A percentile compares a stretch with the other conserved stretches of the same genome.
phyloP scores from a whole-genome alignment of 2,888 invertebrate genomes.

The Pycnomerus fuliginosus region DNA sequence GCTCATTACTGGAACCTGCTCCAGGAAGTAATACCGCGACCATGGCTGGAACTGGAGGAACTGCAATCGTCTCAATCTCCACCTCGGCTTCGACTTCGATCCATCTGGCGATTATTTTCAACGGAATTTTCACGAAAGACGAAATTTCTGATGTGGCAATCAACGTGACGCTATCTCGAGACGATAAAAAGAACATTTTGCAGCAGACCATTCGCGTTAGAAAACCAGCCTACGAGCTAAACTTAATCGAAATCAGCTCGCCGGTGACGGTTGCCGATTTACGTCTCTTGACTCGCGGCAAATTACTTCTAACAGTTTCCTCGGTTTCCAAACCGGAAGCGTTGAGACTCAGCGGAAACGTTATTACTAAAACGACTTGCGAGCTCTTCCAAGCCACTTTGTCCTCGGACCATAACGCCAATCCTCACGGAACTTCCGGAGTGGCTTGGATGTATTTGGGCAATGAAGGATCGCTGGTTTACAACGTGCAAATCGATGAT shows the following conservation, averaged over 20 bases:
- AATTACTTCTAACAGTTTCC: conserved; percentile 68
- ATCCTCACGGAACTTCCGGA: conserved; percentile 58
- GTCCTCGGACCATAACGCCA: conserved; percentile 45
- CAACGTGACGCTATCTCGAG: conserved; percentile 66
- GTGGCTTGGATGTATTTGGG: conserved; percentile 78
- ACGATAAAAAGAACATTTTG: conserved; percentile 72
- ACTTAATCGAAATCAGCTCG: conserved; percentile 75
- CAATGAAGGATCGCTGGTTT: conserved; percentile 74
- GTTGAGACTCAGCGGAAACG: conserved; percentile 66
- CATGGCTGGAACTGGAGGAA: conserved; percentile 73
- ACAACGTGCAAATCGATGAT: conserved; percentile 72
- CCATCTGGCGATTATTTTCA: conserved; percentile 78
- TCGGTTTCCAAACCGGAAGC: conserved; percentile 66
- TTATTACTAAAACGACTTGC: conserved; percentile 74
- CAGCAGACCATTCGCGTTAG: conserved; percentile 65
- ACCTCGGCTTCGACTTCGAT: conserved; percentile 79
- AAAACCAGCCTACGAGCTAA: conserved; percentile 75
- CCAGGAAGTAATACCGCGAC: conserved; percentile 58
- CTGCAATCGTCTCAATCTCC: conserved; percentile 81
- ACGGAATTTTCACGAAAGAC: conserved; percentile 71
- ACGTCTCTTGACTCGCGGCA: conserved; percentile 74
- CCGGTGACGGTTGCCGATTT: conserved; percentile 76
- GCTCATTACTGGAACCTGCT: conserved; percentile 69
- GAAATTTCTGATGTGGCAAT: conserved; percentile 68
- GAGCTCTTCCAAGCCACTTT: conserved; percentile 77